Evolutionary conservation across 2,888 invertebrate species (phyloP), one percentile per base, ranked within the genome.

Genomic region (Drosophila algonquin): DNA sequence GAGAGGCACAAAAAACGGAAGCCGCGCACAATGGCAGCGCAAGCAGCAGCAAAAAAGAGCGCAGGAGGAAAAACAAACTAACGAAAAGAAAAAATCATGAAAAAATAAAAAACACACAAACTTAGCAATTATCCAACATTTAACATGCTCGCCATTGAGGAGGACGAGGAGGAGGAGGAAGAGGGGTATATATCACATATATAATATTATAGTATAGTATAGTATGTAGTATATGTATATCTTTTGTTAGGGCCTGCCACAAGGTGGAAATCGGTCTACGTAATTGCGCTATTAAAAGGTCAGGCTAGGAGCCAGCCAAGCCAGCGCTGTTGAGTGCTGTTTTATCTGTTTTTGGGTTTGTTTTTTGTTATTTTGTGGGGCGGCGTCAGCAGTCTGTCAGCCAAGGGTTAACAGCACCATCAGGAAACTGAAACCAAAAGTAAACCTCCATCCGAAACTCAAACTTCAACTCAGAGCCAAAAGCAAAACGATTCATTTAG

Each of bases 1-100:
- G 53, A 63, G 50, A 85, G 79, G 83, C 73, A 88, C 84, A 89
- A 89, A 88, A 88, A 84, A 89, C 90, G 90, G 90, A 89, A 89
- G 89, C 89, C 63, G 53, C 63, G 53, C 56, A 83, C 78, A 79
- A 79, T 59, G 52, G 59, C 58, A 54, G 5, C 53, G 18, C 16
- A 30, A 47, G 68, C 50, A 64, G 57, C 40, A 52, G 58, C 21
- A 14, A 8, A n/a, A 45, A 46, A 68, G 24, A 10, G 32, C 14
- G 40, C 40, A 40, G 40, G 40, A 40, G 40, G 40, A 40, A 40
- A n/a, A 40, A 40, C 14, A 40, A 40, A 40, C 40, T 40, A 40
- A n/a, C 40, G 6, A 18, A 16, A 21, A 12, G 14, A 62, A 47
- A 52, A 63, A 27, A 27, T 35, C 12, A n/a, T 35, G 40, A 68